A percentile compares a stretch with the other conserved stretches of the same genome.
These are phyloP conservation scores for Drosophila melanogaster DNA, from an alignment of 1,140 invertebrate genomes.

Conservation along the genomic window Release_6_plus_ISO1_MT NT_033777.3:17593001-17593500, in stretches of 20 bases:
- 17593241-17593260: too few species aligned
- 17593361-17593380: slow-evolving; percentile 59
- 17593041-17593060: background rate
- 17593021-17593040: background rate
- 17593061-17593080: background rate
- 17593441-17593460: slow-evolving; percentile 44
- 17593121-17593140: too few species aligned
- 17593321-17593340: slow-evolving; percentile 3
- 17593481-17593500: background rate
- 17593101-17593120: background rate
- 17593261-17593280: background rate
- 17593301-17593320: background rate
- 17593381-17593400: slow-evolving; percentile 71
- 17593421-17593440: slow-evolving; percentile 81
- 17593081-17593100: too few species aligned
- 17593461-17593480: slow-evolving; percentile 1
- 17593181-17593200: too few species aligned
- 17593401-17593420: slow-evolving; percentile 83
- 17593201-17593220: too few species aligned
- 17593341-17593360: slow-evolving; percentile 55
- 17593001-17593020: slow-evolving; percentile 2
- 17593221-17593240: background rate
- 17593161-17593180: too few species aligned
- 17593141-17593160: too few species aligned
- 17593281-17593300: background rate